Base-by-base conservation (phyloP, 2,888 invertebrate genomes). In the Nasonia oneida region DNA sequence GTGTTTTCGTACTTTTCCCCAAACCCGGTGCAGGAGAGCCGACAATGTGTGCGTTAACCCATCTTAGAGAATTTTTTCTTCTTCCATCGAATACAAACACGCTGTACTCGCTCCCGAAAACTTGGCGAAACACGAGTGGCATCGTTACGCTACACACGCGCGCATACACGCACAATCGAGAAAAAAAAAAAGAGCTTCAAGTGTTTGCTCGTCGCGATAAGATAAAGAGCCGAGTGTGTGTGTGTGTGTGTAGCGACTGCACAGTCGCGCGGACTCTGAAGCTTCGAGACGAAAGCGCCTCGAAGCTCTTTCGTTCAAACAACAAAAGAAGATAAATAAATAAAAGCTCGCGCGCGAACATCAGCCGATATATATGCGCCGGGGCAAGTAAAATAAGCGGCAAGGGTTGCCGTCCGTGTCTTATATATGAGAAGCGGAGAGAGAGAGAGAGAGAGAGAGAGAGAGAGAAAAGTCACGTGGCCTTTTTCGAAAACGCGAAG, bases 191-290 rank as follows among this genome's bases (percentile, higher is more conserved):
- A 61, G 81, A 73, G 57, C 29, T 73, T 23, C 29, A 57, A 73
- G 81, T 73, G 42, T 81, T 81, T 73, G 57, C 81, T 81, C 37
- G 37, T 23, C 57, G 39, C 29, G 71, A 81, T 81, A 81, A 81
- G 73, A 81, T 81, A 81, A 81, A 42, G 71, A 80, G 79, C 37
- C 18, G 47, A 15, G n/a, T 4, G 18, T 29, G 29, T 29, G 29
- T 29, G 29, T 29, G 1, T 29, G 29, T 29, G 29, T 29, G 29
- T 10, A 5, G 42, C 2, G n/a, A 37, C 37, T 37, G 14, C 15
- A 33, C n/a, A 74, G 73, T 15, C 33, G 29, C 29, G 29, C 29
- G 39, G 6, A 39, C 42, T 71, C 39, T 18, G 14, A 42, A 47
- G 74, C 14, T 29, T 74, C 39, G 14, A 39, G 37, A 42, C 37